Percentiles rank a stretch among this genome's conserved stretches.
phyloP scores from a whole-genome alignment of 1,140 invertebrate genomes.

The Drosophila nigrodunni region DNA sequence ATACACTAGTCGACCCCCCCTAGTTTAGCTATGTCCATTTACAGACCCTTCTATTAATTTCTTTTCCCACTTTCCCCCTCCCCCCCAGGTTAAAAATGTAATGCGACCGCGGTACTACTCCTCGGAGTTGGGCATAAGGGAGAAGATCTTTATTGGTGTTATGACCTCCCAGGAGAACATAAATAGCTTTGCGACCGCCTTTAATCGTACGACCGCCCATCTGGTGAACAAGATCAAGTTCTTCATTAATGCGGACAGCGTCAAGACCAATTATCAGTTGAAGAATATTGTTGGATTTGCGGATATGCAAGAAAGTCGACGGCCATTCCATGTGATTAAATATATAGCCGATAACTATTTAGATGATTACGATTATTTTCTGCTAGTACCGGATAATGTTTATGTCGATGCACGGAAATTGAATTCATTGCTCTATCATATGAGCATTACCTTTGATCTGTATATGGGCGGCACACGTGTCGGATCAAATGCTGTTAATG shows the following conservation, averaged over 20 bases:
- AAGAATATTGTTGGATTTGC: constrained; percentile 93
- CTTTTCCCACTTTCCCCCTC: neutral
- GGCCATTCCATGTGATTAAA: constrained; percentile 93
- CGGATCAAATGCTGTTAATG: constrained; percentile 11
- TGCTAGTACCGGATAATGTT: constrained; percentile 92
- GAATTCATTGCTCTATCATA: constrained; percentile 88
- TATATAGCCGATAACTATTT: constrained; percentile 95
- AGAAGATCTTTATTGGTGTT: constrained; percentile 94
- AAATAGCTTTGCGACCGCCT: constrained; percentile 88
- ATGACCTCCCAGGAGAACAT: constrained; percentile 90
- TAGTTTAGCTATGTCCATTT: too few species aligned
- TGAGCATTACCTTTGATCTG: constrained; percentile 93
- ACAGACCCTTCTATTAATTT: neutral
- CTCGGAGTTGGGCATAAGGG: constrained; percentile 95
- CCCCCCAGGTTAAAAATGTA: constrained; percentile 85
- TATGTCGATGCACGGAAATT: constrained; percentile 92
- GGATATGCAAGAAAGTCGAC: constrained; percentile 89
- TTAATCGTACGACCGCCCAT: constrained; percentile 92
- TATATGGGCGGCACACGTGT: constrained; percentile 88
- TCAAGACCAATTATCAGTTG: constrained; percentile 88
- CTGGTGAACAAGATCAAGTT: constrained; percentile 92
- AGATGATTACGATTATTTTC: constrained; percentile 95
- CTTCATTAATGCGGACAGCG: constrained; percentile 89
- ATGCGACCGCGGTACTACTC: constrained; percentile 95
- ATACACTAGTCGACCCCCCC: neutral